Conservation (phyloP, 2,888 invertebrate species). For the Brachyopa scutellaris region DNA sequence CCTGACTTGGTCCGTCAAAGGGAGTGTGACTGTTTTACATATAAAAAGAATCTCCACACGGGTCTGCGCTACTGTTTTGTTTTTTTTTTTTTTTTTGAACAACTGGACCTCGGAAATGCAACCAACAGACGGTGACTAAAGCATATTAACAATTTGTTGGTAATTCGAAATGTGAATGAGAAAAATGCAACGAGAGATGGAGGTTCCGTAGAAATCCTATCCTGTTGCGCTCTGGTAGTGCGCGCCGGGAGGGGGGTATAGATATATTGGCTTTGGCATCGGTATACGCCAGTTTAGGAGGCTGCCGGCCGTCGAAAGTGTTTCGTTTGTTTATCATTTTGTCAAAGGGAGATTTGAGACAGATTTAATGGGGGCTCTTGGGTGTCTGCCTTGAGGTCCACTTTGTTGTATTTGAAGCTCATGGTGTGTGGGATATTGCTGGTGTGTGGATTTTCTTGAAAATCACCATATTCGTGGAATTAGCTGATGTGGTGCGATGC, state of each 20-base stretch:
- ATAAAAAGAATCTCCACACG: background rate
- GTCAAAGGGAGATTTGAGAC: slow-evolving; percentile 39
- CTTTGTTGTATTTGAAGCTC: slow-evolving; percentile 22
- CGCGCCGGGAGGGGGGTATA: background rate
- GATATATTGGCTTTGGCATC: background rate
- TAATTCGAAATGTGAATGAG: slow-evolving; percentile 26
- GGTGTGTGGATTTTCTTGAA: slow-evolving; percentile 33
- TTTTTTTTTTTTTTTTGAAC: slow-evolving; percentile 1
- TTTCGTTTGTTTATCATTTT: slow-evolving; percentile 53
- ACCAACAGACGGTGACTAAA: background rate
- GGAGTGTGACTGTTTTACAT: slow-evolving; percentile 34
- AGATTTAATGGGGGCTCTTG: slow-evolving; percentile 33
- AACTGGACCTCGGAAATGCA: slow-evolving; percentile 12
- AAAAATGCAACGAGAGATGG: slow-evolving; percentile 32
- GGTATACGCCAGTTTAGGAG: too few species aligned
- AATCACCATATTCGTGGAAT: slow-evolving; percentile 48
- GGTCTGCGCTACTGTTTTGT: background rate
- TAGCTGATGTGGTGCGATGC: slow-evolving; percentile 43
- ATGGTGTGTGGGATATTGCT: slow-evolving; percentile 51
- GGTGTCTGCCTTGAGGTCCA: slow-evolving; percentile 18
- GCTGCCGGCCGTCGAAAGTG: slow-evolving; percentile 24
- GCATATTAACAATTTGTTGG: slow-evolving; percentile 49
- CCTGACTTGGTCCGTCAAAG: slow-evolving; percentile 9
- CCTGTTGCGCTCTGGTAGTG: slow-evolving; percentile 20
- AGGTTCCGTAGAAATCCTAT: slow-evolving; percentile 39